Evolutionary conservation across 2,113 vertebrate species (phyloP).

Genomic region (Prietella phreatophila): DNA sequence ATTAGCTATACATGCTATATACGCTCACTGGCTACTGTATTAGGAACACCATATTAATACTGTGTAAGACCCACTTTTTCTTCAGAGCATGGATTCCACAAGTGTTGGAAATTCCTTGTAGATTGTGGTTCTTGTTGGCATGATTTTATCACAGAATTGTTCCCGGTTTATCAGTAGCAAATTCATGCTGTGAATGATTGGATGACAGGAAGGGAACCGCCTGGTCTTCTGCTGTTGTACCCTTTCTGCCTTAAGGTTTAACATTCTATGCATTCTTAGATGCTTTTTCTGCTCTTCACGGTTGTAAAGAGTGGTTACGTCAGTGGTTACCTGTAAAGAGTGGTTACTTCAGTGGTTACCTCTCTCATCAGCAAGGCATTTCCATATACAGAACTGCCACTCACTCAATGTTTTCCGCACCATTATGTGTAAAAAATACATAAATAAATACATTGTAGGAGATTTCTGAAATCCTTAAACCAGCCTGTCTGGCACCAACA

Average conservation of each 20-base stretch:
- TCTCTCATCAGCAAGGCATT: not conserved
- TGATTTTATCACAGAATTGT: not conserved
- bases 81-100: not conserved
- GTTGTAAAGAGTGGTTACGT: not conserved
- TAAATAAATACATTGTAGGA: too few species aligned
- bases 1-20: too few species aligned
- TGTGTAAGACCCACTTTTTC: not conserved
- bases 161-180: not conserved
- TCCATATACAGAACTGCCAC: not conserved
- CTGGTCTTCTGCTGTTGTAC: not conserved
- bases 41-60: not conserved
- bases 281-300: not conserved
- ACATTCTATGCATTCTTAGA: not conserved
- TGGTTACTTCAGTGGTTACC: too few species aligned
- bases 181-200: not conserved
- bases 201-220: not conserved
- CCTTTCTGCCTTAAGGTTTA: not conserved
- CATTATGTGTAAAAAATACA: too few species aligned
- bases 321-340: too few species aligned
- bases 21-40: not conserved
- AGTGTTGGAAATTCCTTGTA: not conserved
- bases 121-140: not conserved
- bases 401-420: not conserved
- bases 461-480: too few species aligned
- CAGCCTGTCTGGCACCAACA: too few species aligned